Base-by-base conservation (phyloP, 2,113 vertebrate species). In the Paracanthobrama guichenoti region DNA sequence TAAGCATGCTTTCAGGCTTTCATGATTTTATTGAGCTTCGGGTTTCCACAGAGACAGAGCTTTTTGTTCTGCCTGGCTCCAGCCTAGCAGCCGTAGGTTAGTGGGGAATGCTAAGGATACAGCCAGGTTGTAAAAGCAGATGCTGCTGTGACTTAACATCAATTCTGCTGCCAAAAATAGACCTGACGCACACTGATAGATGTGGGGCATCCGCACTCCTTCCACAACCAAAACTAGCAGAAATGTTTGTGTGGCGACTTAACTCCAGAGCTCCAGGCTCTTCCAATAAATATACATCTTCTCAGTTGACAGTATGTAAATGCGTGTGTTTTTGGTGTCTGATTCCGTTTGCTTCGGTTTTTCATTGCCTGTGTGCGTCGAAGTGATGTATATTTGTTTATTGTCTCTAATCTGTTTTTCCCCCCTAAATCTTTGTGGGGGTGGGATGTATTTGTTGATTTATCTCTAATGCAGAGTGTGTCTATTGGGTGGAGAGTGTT, bases 131-230 rank as follows among this genome's bases (percentile, higher is more conserved):
- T 82, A 62, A 74, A 84, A 79, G 11, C 74, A 82, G 50, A 79
- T 73, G 66, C 66, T 50, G 66, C 75, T 3, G 28, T 81, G 24
- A 79, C 24, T 60, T 22, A 3, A 67, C 60, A 80, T 80, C 5
- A 46, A 48, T 80, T 48, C 22, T 88, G 42, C 26, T 78, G 73
- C 88, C 90, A 90, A 88, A 92, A 92, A 90, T 90, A 90, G 39
- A 53, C 28, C 75, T 86, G 86, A 83, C 84, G 87, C 86, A 87
- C 76, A 88, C 6, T 53, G 4, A 59, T 55, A 66, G 57, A 76
- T 80, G 62, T 9, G 85, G 71, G 31, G 82, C 89, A 66, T 79
- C 73, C 31, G 60, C 72, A 60, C 28, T 46, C 8, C 74, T 39
- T 55, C 50, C 39, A 84, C 39, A 42, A 22, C 26, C 11, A n/a